Percentiles rank a stretch among this genome's conserved stretches.
Conservation (phyloP, 2,113 vertebrate species). For the Chaenocephalus aceratus region DNA sequence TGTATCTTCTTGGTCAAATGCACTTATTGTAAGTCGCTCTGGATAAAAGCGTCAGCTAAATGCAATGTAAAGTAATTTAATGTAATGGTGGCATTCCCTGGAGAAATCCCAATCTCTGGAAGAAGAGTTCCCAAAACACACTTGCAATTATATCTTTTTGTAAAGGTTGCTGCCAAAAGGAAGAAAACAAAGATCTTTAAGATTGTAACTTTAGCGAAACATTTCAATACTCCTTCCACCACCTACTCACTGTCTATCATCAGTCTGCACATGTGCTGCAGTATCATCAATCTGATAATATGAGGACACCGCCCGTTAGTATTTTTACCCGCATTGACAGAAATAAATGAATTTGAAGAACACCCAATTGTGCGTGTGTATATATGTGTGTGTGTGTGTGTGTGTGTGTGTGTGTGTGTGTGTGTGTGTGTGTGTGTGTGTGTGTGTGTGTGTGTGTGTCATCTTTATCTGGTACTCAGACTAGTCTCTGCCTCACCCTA, state of each 20-base stretch:
- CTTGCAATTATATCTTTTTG: too few relatives aligned
- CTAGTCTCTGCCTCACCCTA: conserved; percentile 51
- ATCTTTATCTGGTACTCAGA: conserved; percentile 51
- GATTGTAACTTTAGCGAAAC: not conserved
- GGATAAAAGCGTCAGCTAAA: too few relatives aligned
- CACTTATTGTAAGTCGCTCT: too few relatives aligned
- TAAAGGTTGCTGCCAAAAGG: too few relatives aligned
- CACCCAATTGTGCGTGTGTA: conserved; percentile 17
- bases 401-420: too few relatives aligned
- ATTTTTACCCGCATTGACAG: conserved; percentile 55
- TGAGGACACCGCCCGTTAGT: conserved; percentile 27
- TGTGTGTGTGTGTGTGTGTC: not conserved
- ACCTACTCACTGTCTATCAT: conserved; percentile 48
- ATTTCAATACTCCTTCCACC: not conserved
- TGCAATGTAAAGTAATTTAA: too few relatives aligned
- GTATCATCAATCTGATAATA: conserved; percentile 56
- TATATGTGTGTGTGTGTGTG: not conserved
- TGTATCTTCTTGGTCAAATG: too few relatives aligned
- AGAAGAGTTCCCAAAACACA: too few relatives aligned
- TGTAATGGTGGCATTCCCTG: too few relatives aligned
- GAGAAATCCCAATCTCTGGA: too few relatives aligned
- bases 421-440: too few relatives aligned
- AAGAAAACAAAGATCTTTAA: too few relatives aligned
- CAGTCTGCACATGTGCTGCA: conserved; percentile 45
- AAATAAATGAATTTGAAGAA: conserved; percentile 49